Percentiles rank a stretch among this genome's conserved stretches.
Evolutionary conservation across 2,797 vertebrate species (phyloP).

Genomic region (Trichosurus vulpecula): DNA sequence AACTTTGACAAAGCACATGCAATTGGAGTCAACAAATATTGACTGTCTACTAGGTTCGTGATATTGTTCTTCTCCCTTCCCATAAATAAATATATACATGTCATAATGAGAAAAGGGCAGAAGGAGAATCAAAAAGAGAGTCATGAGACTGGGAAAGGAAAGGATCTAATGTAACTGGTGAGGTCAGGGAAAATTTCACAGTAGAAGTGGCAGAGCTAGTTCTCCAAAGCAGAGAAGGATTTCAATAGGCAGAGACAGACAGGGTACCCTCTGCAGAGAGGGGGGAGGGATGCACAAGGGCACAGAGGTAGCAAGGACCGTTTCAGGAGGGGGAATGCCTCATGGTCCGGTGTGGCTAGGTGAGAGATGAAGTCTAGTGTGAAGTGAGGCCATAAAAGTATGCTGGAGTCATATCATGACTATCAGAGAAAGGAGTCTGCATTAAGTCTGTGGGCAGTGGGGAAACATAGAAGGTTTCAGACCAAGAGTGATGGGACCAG

Average conservation of each 20-base stretch:
- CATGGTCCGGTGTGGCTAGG: not conserved
- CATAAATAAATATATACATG: not conserved
- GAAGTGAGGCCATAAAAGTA: not conserved
- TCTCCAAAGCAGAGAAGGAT: not conserved
- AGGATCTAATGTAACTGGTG: not conserved
- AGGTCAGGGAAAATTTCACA: not conserved
- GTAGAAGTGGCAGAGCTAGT: not conserved
- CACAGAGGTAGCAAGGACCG: not conserved
- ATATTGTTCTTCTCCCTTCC: not conserved
- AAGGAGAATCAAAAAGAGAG: not conserved
- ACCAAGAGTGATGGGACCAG: not conserved
- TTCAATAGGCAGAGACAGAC: not conserved
- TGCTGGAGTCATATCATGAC: not conserved
- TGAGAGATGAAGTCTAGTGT: not conserved
- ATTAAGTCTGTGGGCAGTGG: not conserved
- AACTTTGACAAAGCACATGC: conserved; percentile 19
- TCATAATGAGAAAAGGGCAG: not conserved
- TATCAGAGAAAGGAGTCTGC: not conserved
- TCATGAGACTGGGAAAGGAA: not conserved
- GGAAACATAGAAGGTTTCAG: not conserved
- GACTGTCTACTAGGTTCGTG: not conserved
- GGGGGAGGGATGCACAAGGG: not conserved
- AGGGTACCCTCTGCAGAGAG: not conserved
- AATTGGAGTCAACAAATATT: not conserved
- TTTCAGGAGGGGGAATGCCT: not conserved